These are phyloP conservation scores for Holotrichia oblita DNA, from an alignment of 1,140 invertebrate species.

Conservation along the genomic window DNA sequence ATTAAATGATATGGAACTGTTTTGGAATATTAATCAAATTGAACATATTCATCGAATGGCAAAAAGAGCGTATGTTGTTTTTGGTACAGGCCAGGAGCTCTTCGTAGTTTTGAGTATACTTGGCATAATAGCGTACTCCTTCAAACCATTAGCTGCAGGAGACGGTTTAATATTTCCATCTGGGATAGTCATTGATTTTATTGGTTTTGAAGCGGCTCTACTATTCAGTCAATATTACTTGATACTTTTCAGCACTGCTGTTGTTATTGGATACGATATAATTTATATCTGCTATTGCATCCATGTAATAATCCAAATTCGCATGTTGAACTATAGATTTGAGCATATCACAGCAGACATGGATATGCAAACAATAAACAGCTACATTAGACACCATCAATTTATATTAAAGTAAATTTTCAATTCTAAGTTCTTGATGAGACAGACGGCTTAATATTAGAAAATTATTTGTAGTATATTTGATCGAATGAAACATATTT, in stretches of 20 bases:
- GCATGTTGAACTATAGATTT: neutral
- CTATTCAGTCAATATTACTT: neutral
- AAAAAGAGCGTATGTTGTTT: neutral
- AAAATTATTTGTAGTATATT: neutral
- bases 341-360: neutral
- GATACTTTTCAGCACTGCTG: neutral
- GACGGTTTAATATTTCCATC: neutral
- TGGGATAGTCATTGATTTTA: neutral
- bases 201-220: neutral
- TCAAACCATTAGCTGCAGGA: neutral
- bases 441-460: neutral
- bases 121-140: neutral
- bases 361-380: neutral
- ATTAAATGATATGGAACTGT: neutral
- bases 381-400: neutral
- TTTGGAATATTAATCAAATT: neutral
- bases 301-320: neutral
- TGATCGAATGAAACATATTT: neutral
- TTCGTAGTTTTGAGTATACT: neutral
- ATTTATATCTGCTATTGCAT: neutral
- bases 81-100: neutral
- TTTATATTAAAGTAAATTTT: neutral
- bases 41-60: neutral
- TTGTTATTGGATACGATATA: neutral
- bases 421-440: too few relatives aligned